Evolutionary conservation across 2,797 vertebrate genomes (phyloP), one percentile per base, ranked within the genome.

Genomic region (Cyprinodon diabolis): DNA sequence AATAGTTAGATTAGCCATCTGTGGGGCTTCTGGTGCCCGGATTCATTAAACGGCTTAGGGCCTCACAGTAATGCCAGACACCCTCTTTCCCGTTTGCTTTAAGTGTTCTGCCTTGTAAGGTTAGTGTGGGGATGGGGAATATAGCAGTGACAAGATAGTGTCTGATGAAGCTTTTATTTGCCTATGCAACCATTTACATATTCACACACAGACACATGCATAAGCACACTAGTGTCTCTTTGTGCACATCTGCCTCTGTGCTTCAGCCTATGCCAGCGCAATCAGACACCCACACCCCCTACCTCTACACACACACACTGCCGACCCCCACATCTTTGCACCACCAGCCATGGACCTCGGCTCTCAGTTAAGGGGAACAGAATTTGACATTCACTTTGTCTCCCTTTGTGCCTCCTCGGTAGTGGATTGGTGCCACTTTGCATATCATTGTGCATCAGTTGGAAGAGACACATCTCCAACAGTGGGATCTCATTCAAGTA

Each of bases 1-100:
- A 95, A 95, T 94, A 81, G 90, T 81, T 95, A 95, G 95, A 95
- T 95, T 95, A 95, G 94, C 94, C 93, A 95, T 95, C 95, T 95
- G 95, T 93, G 91, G 89, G 90, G 90, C 91, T 94, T 90, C 91
- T 91, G 93, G 87, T 91, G 92, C 91, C 89, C 81, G 74, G 84
- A 85, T 75, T 92, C 91, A 95, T 95, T 95, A 95, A 94, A 91
- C 84, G 87, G 94, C 89, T 94, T 93, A 95, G 92, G 91, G 86
- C 91, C 90, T 89, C 87, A 88, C 89, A 88, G 87, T 89, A 87
- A 85, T 84, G 87, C 74, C 81, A 89, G 83, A 89, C 87, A 79
- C 83, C 77, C 82, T 78, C 75, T 72, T 58, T 25, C 78, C 79
- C 84, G 80, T 81, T 67, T 83, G 79, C 87, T 85, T 87, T 86